Conservation (phyloP, 92 coral and sea anemone species). For the Heteractis magnifica region DNA sequence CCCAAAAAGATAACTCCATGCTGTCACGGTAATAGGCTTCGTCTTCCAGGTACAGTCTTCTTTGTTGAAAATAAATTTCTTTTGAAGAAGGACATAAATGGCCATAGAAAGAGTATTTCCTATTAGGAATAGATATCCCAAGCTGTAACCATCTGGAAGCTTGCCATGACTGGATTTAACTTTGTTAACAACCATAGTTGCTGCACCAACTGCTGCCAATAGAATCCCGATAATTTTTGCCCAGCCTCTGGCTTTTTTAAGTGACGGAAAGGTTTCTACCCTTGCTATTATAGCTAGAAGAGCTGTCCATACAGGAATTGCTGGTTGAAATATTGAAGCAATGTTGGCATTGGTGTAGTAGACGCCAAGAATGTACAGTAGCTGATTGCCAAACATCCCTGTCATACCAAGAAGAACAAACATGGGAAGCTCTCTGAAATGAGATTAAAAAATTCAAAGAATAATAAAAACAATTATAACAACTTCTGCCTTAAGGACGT, state of each 20-base stretch:
- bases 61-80: conserved; percentile 65
- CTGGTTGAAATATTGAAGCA: conserved; percentile 81
- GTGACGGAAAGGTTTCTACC: conserved; percentile 68
- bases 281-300: conserved; percentile 63
- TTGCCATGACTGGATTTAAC: conserved; percentile 30
- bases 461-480: too few species aligned
- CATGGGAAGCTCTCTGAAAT: conserved; percentile 71
- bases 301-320: conserved; percentile 86
- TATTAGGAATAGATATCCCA: conserved; percentile 67
- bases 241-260: conserved; percentile 69
- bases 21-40: conserved; percentile 72
- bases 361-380: conserved; percentile 71
- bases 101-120: conserved; percentile 72
- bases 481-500: too few species aligned
- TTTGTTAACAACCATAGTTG: conserved; percentile 55
- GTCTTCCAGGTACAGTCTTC: conserved; percentile 65
- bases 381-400: conserved; percentile 82
- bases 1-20: conserved; percentile 81
- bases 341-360: conserved; percentile 85
- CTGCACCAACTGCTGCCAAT: conserved; percentile 67
- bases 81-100: conserved; percentile 64
- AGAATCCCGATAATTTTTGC: conserved; percentile 75
- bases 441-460: neutral
- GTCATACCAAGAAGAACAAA: conserved; percentile 60
- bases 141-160: conserved; percentile 17